Evolutionary conservation across 2,797 vertebrate species (phyloP), one percentile per base, ranked within the genome.

Genomic region (Clarias platycephalus): DNA sequence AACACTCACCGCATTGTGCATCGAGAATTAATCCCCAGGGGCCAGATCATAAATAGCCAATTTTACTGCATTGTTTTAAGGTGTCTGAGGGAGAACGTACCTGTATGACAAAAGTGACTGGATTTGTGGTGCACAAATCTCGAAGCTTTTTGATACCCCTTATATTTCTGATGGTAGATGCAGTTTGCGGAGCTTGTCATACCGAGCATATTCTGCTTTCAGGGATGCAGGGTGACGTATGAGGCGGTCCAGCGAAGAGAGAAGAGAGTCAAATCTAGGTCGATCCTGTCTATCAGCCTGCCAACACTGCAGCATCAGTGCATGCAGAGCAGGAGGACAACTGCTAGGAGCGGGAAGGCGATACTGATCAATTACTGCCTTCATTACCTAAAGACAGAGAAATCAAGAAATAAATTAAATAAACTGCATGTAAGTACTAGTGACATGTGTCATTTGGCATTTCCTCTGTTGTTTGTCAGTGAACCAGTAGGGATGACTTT

Each of bases 291-390:
- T 93, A 15, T 98, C 95, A 0, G 96, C 94, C 68, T 96, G 95
- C 98, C 98, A 99, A 90, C 97, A 99, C 91, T 95, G 96, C 85
- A 99, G 96, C 98, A 99, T 99, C 71, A 99, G 93, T 5, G 97
- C 95, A 0, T 99, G 98, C 68, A 99, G 95, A n/a, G 95, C 95
- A 1, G 96, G 94, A 0, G 98, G 98, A 90, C 98, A 99, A 91
- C 95, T 96, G 58, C 95, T 94, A 0, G 98, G 98, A 0, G 97
- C 97, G 0, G 98, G 98, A 3, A 99, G 95, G 2, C 96, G 96
- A 88, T 97, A 99, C 79, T 98, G 97, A 0, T 99, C 97, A 24
- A 97, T 95, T 16, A 99, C 96, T 5, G 96, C 96, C 88, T 98
- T 98, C 96, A 99, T 98, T 83, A 99, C 98, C 98, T 99, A 90